These are phyloP conservation scores for Eumaeus atala DNA, from an alignment of 1,140 invertebrate genomes.

Conservation along the genomic window DNA sequence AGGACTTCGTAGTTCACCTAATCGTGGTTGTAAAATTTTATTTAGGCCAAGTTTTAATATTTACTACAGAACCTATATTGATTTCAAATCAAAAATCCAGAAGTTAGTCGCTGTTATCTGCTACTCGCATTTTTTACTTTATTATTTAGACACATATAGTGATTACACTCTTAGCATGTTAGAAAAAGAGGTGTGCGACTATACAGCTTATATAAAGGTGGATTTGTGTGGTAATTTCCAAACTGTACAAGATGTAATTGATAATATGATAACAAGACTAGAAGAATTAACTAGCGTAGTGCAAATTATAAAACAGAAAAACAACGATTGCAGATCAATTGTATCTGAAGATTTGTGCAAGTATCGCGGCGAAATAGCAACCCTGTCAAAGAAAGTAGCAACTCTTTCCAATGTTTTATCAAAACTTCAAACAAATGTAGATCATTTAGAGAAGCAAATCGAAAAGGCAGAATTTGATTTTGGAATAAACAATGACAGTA, in stretches of 20 bases:
- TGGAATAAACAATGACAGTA: conserved; percentile 59
- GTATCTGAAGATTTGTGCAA: conserved; percentile 55
- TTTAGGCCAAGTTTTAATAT: no score
- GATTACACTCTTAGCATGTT: conserved; percentile 48
- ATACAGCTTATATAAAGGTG: conserved; percentile 64
- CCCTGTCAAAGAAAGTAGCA: conserved; percentile 54
- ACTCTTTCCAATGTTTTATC: conserved; percentile 51
- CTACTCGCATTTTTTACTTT: not conserved
- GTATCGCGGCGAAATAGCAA: conserved; percentile 58
- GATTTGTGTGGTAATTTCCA: conserved; percentile 60
- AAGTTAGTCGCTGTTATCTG: no score
- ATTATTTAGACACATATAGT: not conserved
- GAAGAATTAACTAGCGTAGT: conserved; percentile 70
- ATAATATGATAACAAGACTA: conserved; percentile 71
- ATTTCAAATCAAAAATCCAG: no score
- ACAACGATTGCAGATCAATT: conserved; percentile 47
- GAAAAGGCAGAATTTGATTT: conserved; percentile 66
- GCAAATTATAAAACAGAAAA: conserved; percentile 65
- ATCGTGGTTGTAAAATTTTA: no score
- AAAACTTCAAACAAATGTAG: conserved; percentile 57
- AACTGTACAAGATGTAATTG: conserved; percentile 68
- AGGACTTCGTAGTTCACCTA: no score
- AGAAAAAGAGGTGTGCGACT: conserved; percentile 55
- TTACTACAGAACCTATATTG: no score
- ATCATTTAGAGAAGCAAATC: conserved; percentile 62